Evolutionary conservation across 1,140 invertebrate genomes (phyloP).

Genomic region (Gonatopus flavifemur): DNA sequence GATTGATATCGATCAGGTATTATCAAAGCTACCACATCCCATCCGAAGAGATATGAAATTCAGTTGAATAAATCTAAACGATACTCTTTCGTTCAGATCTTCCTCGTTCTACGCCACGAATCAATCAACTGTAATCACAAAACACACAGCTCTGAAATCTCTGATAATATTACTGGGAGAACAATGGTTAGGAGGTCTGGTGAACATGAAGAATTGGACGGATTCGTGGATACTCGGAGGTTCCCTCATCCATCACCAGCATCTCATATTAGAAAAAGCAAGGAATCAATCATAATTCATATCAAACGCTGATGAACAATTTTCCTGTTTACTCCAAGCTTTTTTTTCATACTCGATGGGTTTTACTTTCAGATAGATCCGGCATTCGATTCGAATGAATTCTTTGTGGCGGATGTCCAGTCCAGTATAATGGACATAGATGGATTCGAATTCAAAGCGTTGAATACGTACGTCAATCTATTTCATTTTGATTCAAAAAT

Average conservation of each 20-base stretch:
- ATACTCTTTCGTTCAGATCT: conserved; percentile 23
- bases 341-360: conserved; percentile 6
- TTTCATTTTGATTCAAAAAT: conserved; percentile 26
- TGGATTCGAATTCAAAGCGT: conserved; percentile 37
- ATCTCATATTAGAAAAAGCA: conserved; percentile 37
- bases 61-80: neutral
- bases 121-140: conserved; percentile 30
- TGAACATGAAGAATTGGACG: conserved; percentile 49
- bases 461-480: conserved; percentile 34
- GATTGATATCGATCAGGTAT: conserved; percentile 57
- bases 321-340: conserved; percentile 4
- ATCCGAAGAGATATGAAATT: neutral
- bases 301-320: no score
- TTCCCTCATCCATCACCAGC: conserved; percentile 46
- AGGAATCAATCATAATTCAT: no score
- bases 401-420: conserved; percentile 24
- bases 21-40: neutral
- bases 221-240: conserved; percentile 50
- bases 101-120: conserved; percentile 33
- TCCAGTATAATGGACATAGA: conserved; percentile 39
- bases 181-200: conserved; percentile 58
- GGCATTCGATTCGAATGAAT: conserved; percentile 21
- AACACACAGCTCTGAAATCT: conserved; percentile 26
- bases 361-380: conserved; percentile 42
- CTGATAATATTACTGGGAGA: conserved; percentile 35